Evolutionary conservation across 2,888 invertebrate species (phyloP).

Genomic region (Iphiclides podalirius): DNA sequence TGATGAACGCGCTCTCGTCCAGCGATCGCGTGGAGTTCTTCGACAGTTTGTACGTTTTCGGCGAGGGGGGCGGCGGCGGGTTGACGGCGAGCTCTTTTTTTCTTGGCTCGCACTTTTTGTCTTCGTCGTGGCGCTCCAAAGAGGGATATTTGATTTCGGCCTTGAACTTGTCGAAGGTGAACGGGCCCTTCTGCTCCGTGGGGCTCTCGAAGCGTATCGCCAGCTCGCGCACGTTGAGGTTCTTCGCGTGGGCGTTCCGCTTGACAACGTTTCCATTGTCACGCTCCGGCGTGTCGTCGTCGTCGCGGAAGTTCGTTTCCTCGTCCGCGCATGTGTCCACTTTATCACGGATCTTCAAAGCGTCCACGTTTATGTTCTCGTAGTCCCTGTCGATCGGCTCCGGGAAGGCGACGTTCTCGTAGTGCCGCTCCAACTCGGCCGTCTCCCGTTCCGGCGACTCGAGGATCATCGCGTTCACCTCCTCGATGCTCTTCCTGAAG

Average conservation of each 20-base stretch:
- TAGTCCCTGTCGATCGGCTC: constrained; percentile 47
- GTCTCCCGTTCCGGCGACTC: constrained; percentile 52
- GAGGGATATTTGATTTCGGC: constrained; percentile 63
- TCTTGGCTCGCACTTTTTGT: constrained; percentile 41
- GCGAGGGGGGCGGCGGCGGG: constrained; percentile 81
- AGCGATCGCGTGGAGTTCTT: constrained; percentile 84
- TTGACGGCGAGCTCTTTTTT: constrained; percentile 43
- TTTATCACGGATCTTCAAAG: constrained; percentile 59
- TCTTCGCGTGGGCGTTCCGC: constrained; percentile 37
- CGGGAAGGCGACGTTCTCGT: constrained; percentile 58
- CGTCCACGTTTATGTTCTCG: constrained; percentile 62
- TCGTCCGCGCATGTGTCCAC: constrained; percentile 39
- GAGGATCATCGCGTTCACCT: constrained; percentile 82
- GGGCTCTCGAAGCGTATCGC: constrained; percentile 84
- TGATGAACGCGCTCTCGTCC: constrained; percentile 86
- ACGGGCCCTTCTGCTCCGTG: constrained; percentile 78
- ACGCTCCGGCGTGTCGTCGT: constrained; percentile 37
- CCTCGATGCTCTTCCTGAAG: constrained; percentile 83
- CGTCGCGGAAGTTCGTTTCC: constrained; percentile 35
- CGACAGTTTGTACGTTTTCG: constrained; percentile 77
- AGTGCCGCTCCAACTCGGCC: constrained; percentile 50
- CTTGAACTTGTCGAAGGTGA: constrained; percentile 77
- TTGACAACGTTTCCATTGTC: constrained; percentile 63
- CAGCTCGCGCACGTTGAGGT: constrained; percentile 81
- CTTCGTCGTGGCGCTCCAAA: constrained; percentile 53